Evolutionary conservation across 2,888 invertebrate genomes (phyloP).

Genomic region (Sabatieria punctata): DNA sequence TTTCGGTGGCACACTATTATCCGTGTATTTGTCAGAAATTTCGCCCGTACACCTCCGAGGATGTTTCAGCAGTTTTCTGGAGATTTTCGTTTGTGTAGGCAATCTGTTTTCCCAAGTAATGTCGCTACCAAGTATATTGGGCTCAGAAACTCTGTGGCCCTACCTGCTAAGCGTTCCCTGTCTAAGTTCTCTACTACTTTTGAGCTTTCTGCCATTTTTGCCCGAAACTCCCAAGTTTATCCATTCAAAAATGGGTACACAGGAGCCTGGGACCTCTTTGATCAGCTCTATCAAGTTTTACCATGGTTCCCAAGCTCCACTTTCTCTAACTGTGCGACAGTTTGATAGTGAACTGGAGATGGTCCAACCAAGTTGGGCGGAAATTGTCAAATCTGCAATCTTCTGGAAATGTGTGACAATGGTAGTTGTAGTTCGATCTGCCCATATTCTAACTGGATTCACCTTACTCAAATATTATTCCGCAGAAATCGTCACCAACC

Average conservation of each 20-base stretch:
- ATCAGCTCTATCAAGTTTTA: not conserved
- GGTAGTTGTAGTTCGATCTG: not conserved
- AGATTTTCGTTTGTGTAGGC: not conserved
- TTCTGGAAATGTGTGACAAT: not conserved
- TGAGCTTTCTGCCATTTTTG: not conserved
- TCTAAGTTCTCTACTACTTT: not conserved
- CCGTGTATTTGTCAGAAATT: not conserved
- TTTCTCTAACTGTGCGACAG: not conserved
- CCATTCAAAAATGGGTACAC: not conserved
- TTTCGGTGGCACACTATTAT: not conserved
- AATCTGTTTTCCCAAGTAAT: not conserved
- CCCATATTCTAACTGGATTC: not conserved
- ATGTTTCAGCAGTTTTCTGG: not conserved
- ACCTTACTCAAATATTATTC: not conserved
- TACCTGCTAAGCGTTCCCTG: not conserved
- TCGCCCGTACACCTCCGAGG: not conserved
- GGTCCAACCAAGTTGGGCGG: not conserved
- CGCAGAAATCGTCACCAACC: not conserved
- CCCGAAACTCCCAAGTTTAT: conserved; percentile 1
- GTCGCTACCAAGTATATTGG: not conserved
- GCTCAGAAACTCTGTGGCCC: not conserved
- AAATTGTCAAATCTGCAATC: not conserved
- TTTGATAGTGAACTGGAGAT: not conserved
- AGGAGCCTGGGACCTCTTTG: too few relatives aligned
- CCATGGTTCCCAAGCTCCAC: not conserved